Percentiles rank a stretch among this genome's conserved stretches.
phyloP scores from a whole-genome alignment of 2,113 vertebrate species.

The Ictalurus furcatus region DNA sequence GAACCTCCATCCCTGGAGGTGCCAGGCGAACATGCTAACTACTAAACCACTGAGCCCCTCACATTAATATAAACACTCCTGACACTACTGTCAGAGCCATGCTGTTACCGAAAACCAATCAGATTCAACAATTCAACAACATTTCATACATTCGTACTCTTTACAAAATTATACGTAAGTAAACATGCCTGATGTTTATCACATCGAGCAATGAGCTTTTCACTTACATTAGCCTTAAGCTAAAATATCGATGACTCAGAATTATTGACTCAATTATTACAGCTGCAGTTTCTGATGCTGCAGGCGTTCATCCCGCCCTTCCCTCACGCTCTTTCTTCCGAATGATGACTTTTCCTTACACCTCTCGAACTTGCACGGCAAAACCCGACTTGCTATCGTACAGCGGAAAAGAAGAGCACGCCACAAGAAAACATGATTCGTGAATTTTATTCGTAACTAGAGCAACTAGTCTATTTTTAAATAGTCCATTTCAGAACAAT shows the following conservation, averaged over 20 bases:
- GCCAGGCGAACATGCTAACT: too few relatives aligned
- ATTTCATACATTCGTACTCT: not conserved
- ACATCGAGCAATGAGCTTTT: not conserved
- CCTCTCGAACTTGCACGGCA: not conserved
- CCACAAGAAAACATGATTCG: not conserved
- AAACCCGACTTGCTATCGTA: not conserved
- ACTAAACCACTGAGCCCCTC: too few relatives aligned
- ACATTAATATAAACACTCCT: not conserved
- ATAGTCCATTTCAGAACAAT: not conserved
- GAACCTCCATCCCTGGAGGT: too few relatives aligned
- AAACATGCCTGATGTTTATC: not conserved
- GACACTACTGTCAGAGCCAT: not conserved
- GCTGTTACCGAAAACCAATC: not conserved
- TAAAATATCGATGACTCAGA: not conserved
- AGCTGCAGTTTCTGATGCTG: not conserved
- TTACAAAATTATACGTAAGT: not conserved
- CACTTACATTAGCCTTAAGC: not conserved
- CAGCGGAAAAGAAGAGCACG: not conserved
- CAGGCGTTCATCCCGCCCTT: not conserved
- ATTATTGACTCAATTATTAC: not conserved
- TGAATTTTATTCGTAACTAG: not conserved
- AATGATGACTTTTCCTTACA: not conserved
- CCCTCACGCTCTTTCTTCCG: not conserved
- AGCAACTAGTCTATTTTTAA: not conserved
- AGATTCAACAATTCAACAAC: not conserved